Evolutionary conservation across 2,113 vertebrate genomes (phyloP).

Genomic region (Platichthys flesus): DNA sequence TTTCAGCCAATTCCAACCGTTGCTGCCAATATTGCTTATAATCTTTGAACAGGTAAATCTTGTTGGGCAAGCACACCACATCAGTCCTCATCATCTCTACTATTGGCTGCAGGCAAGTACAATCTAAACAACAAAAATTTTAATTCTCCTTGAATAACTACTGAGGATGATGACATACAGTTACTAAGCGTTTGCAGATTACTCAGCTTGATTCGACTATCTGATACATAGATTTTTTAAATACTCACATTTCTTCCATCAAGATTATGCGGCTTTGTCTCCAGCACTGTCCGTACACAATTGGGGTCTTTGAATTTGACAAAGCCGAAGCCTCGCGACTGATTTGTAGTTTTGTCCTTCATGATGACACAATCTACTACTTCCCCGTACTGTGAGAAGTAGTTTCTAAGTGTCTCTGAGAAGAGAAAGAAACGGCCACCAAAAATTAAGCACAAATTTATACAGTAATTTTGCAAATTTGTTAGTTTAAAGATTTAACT

Average conservation of each 20-base stretch:
- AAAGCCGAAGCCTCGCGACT: conserved; percentile 98
- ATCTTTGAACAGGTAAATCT: conserved; percentile 52
- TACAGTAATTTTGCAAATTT: not conserved
- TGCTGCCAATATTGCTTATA: conserved; percentile 24
- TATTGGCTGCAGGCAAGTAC: conserved; percentile 29
- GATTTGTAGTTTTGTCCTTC: conserved; percentile 99
- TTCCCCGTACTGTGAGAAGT: conserved; percentile 99
- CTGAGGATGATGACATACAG: conserved; percentile 20
- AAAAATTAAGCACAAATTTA: conserved; percentile 10
- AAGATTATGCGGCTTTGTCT: conserved; percentile 96
- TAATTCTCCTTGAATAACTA: conserved; percentile 36
- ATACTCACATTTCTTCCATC: conserved; percentile 98
- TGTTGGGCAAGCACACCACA: conserved; percentile 31
- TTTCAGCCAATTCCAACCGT: conserved; percentile 1
- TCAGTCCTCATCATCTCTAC: not conserved
- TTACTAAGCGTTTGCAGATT: conserved; percentile 30
- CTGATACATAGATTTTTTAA: conserved; percentile 35
- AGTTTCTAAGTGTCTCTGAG: conserved; percentile 95
- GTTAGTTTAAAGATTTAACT: conserved; percentile 3
- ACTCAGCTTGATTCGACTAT: conserved; percentile 34
- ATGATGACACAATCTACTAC: conserved; percentile 99
- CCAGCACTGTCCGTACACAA: conserved; percentile 97
- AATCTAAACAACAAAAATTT: conserved; percentile 19
- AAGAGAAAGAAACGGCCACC: conserved; percentile 51
- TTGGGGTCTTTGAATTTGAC: conserved; percentile 99